Evolutionary conservation across 2,888 invertebrate genomes (phyloP).

Genomic region (Dynastes maya): DNA sequence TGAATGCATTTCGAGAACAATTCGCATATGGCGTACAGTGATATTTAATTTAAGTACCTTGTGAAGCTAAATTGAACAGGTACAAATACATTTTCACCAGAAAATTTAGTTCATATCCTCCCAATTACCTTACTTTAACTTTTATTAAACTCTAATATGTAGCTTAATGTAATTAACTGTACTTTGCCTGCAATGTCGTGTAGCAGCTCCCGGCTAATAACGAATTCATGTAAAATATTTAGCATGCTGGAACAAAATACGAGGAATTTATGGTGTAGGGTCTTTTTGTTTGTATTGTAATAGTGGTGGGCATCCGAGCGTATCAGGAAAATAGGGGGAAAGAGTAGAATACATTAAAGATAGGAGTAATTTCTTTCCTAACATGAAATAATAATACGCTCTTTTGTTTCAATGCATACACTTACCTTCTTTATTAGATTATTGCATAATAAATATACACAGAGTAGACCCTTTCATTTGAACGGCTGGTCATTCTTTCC

Average conservation of each 20-base stretch:
- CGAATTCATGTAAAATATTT: conserved; percentile 13
- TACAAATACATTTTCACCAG: neutral
- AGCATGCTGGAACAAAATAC: neutral
- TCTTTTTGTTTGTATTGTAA: neutral
- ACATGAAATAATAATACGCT: conserved; percentile 20
- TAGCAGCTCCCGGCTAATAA: neutral
- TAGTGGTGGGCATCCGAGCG: conserved; percentile 12
- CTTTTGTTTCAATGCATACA: neutral
- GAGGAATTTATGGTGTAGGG: too few species aligned
- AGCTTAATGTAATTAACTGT: neutral
- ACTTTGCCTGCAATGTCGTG: neutral
- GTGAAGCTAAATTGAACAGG: too few species aligned
- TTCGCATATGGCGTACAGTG: neutral
- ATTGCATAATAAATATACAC: neutral
- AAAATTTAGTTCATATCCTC: neutral
- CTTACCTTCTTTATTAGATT: neutral
- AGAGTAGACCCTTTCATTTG: too few species aligned
- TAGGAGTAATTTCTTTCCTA: conserved; percentile 15
- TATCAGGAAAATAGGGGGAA: conserved; percentile 22
- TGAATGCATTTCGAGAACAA: neutral
- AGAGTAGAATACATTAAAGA: conserved; percentile 31
- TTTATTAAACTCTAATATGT: neutral
- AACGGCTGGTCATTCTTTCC: too few species aligned
- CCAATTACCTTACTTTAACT: neutral
- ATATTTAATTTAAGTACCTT: too few species aligned